Base-by-base conservation (phyloP, 2,888 invertebrate genomes). In the Anthoptus insignis region DNA sequence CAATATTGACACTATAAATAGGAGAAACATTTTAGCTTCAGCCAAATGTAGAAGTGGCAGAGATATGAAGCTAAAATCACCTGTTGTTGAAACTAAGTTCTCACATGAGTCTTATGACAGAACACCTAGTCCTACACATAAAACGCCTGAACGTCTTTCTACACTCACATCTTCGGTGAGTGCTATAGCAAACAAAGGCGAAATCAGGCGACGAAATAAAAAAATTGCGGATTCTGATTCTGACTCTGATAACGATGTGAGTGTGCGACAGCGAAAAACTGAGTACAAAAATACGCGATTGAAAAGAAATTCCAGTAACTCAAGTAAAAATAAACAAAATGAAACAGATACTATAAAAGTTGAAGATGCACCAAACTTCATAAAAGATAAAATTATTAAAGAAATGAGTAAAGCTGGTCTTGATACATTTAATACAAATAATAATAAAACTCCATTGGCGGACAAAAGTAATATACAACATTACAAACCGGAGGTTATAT, bases 11-110 rank as follows among this genome's bases (percentile, higher is more conserved):
- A 97, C 97, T 1, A 96, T 97, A 70, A 98, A 97, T 83, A 94
- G 98, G 59, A 97, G 97, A 86, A 98, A 97, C 82, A 97, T 98
- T 72, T 91, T 98, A 58, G 97, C 97, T 21, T 97, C 97, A 53
- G 97, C 98, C 0, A 96, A 97, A 86, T 97, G 97, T 81, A 95
- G 97, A 77, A 97, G 97, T 82, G 98, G 97, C 7, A 94, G 96
- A 74, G 97, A 97, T 83, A 92, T 95, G 63, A 96, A 96, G 76
- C 93, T 94, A 14, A 96, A 96, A 54, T 96, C 96, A 47, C 95
- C 96, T 50, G 93, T 96, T 71, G 95, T 97, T 77, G 96, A 96
- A 88, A 94, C 97, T 70, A 96, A 96, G 81, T 95, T 96, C 84
- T 93, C 95, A 67, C 96, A 96, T 78, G 95, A 95, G 86, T 84